Percentiles rank a stretch among this genome's conserved stretches.
phyloP scores from a whole-genome alignment of 2,113 vertebrate genomes.

The Chlorodrepanis virens region DNA sequence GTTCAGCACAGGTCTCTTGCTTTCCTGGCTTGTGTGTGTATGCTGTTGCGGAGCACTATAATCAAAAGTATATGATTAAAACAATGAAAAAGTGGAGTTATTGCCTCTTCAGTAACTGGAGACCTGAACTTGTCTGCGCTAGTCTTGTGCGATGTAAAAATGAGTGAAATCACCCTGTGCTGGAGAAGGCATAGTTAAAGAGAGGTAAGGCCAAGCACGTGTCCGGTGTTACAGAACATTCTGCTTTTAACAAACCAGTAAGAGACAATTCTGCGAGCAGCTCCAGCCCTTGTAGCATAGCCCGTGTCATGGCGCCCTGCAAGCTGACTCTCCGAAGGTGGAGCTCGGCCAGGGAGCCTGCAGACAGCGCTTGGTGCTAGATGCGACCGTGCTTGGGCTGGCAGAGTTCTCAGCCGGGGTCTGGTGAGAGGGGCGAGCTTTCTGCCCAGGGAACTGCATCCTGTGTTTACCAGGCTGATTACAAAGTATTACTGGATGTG shows the following conservation, averaged over 20 bases:
- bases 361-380: fast-evolving
- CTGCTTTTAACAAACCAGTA: neutral
- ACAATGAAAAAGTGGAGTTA: neutral
- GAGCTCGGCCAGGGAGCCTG: fast-evolving
- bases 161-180: neutral
- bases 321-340: no score
- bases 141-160: neutral
- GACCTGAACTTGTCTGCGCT: neutral
- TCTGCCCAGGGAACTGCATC: fast-evolving
- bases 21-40: neutral
- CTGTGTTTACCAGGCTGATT: fast-evolving
- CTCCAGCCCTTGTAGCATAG: fast-evolving
- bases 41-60: fast-evolving
- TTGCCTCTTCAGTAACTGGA: fast-evolving
- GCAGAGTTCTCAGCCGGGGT: fast-evolving
- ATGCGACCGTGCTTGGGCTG: fast-evolving
- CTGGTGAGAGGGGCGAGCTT: neutral
- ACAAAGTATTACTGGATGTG: fast-evolving
- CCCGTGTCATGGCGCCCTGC: fast-evolving
- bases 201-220: neutral
- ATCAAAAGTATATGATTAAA: neutral
- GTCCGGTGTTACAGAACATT: neutral
- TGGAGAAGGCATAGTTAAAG: neutral
- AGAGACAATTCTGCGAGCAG: neutral
- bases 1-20: neutral